phyloP scores from a whole-genome alignment of 1,140 invertebrate genomes.

The Apocrypta bakeri region DNA sequence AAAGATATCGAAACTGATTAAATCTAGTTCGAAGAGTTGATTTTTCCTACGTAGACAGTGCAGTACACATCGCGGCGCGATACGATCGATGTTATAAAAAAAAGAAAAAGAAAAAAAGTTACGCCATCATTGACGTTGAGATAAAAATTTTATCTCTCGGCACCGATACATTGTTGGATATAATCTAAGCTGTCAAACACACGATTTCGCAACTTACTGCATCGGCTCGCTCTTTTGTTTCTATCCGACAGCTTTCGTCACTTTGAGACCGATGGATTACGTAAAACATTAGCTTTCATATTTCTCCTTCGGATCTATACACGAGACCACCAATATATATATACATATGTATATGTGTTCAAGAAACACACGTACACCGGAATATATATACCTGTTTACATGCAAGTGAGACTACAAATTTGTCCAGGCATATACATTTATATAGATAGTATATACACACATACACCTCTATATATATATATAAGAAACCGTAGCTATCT shows the following conservation, averaged over 20 bases:
- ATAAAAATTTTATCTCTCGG: neutral
- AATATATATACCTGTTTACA: no score
- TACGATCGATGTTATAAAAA: neutral
- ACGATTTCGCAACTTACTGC: neutral
- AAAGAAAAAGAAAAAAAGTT: neutral
- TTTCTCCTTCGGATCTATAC: no score
- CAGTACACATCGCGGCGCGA: neutral
- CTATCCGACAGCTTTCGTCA: neutral
- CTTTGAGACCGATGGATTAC: neutral
- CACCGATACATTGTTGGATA: no score
- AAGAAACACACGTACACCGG: no score
- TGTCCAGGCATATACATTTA: no score
- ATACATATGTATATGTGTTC: no score
- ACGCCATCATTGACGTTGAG: neutral
- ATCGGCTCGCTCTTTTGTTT: neutral
- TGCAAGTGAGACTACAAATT: no score
- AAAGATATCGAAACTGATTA: no score
- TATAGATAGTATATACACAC: conserved; percentile 63
- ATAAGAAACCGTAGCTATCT: neutral
- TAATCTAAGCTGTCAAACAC: no score
- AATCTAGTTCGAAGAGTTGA: no score
- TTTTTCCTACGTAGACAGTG: neutral
- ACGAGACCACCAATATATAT: no score
- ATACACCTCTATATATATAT: neutral
- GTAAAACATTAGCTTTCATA: neutral